A percentile compares a stretch with the other conserved stretches of the same genome.
Evolutionary conservation across 2,113 vertebrate species (phyloP).

Genomic region (Vulpes lagopus): DNA sequence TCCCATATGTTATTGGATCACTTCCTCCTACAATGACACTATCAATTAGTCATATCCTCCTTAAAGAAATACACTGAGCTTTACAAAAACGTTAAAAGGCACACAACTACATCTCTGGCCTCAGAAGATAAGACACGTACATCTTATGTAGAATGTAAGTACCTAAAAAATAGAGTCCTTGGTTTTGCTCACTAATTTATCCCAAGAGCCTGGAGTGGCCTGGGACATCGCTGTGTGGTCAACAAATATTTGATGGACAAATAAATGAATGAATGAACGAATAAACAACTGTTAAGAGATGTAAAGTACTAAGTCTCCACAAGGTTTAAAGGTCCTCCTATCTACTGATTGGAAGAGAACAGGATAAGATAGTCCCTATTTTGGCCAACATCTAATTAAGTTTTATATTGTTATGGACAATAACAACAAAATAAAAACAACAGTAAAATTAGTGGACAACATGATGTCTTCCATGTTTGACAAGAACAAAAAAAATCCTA

Average conservation of each 20-base stretch:
- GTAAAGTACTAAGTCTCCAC: not conserved
- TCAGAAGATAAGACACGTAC: not conserved
- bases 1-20: not conserved
- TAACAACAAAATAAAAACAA: conserved; percentile 26
- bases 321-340: not conserved
- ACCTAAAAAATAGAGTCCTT: not conserved
- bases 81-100: not conserved
- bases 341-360: not conserved
- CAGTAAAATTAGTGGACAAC: not conserved
- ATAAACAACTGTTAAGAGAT: not conserved
- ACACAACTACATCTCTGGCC: not conserved
- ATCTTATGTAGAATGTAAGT: not conserved
- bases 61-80: not conserved
- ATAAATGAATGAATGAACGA: not conserved
- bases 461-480: not conserved
- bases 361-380: not conserved
- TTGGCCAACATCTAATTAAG: conserved; percentile 26
- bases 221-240: not conserved
- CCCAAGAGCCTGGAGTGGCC: not conserved
- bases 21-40: not conserved
- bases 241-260: not conserved
- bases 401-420: not conserved
- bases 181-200: conserved; percentile 19
- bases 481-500: not conserved
- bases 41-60: not conserved